Evolutionary conservation across 1,140 invertebrate species (phyloP), one percentile per base, ranked within the genome.

Genomic region (Cydia strobilella): DNA sequence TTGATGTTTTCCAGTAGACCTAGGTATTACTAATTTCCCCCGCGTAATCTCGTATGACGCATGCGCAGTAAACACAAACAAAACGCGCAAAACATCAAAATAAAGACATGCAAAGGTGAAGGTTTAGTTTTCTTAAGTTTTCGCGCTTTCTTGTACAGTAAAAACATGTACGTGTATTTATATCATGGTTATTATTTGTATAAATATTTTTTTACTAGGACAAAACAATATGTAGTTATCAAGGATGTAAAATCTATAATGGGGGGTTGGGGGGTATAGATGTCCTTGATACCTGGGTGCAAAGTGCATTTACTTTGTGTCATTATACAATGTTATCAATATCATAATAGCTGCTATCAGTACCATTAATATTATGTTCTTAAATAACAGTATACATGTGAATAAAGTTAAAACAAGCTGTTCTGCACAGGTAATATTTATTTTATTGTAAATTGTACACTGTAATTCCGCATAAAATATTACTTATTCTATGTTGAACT

Each of bases 31-130:
- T 23, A 59, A 10, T 59, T 59, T 59, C 25, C 23, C 18, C 51
- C 59, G 48, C 31, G 27, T 75, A 31, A 59, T 54, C 27, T 35
- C 6, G 25, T 10, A 69, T 59, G 54, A 59, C 54, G n/a, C 54
- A 59, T 59, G 54, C 54, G 54, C 54, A 59, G 20, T 69, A 69
- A 13, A 69, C 63, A 65, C 31, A 69, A 69, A 31, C 15, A 42
- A 69, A 35, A 69, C 35, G 65, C 65, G 65, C 35, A 69, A 69
- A 31, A 69, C 25, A 69, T 69, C n/a, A 35, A 69, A 69, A 69
- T 69, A 13, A 35, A 31, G 13, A 69, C 2, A 69, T 42, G n/a
- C 12, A 12, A 15, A 69, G 6, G 7, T 69, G 7, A n/a, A 12
- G 0, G n/a, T 31, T 9, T 18, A n/a, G 15, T 69, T 69, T 69